Evolutionary conservation across 1,140 invertebrate genomes (phyloP).

Genomic region (Carposina sasakii): DNA sequence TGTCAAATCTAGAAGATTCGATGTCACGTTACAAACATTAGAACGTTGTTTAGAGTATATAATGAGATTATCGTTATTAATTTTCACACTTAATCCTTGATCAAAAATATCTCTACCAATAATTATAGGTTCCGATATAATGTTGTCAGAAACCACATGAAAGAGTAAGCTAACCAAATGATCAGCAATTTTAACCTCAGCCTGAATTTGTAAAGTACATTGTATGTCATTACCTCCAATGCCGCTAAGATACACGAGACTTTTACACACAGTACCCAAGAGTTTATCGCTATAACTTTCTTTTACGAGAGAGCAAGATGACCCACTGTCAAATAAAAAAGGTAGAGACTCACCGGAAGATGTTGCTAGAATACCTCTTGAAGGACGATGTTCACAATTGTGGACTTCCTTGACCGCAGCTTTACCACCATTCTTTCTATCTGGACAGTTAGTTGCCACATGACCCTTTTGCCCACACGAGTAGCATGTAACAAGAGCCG

Average conservation of each 20-base stretch:
- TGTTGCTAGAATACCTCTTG: constrained; percentile 17
- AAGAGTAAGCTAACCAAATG: background rate
- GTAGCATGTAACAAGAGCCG: background rate
- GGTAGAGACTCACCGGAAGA: constrained; percentile 22
- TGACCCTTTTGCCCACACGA: constrained; percentile 4
- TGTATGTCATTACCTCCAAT: background rate
- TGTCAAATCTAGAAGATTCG: constrained; percentile 11
- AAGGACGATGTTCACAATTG: constrained; percentile 18
- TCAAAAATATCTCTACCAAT: constrained; percentile 28
- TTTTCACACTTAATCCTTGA: constrained; percentile 13
- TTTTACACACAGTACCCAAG: background rate
- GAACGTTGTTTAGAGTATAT: constrained; percentile 12
- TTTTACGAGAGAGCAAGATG: constrained; percentile 18
- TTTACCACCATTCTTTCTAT: background rate
- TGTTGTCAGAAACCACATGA: constrained; percentile 3
- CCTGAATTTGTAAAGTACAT: constrained; percentile 1
- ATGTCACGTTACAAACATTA: constrained; percentile 8
- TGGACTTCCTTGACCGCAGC: constrained; percentile 21
- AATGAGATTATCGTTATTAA: constrained; percentile 20
- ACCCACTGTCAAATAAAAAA: constrained; percentile 19
- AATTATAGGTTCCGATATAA: constrained; percentile 21
- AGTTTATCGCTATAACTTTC: constrained; percentile 9
- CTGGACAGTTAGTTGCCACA: background rate
- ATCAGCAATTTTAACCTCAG: background rate
- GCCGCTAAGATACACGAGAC: constrained; percentile 1